Evolutionary conservation across 2,113 vertebrate genomes (phyloP), one percentile per base, ranked within the genome.

Genomic region (Callopanchax toddi): DNA sequence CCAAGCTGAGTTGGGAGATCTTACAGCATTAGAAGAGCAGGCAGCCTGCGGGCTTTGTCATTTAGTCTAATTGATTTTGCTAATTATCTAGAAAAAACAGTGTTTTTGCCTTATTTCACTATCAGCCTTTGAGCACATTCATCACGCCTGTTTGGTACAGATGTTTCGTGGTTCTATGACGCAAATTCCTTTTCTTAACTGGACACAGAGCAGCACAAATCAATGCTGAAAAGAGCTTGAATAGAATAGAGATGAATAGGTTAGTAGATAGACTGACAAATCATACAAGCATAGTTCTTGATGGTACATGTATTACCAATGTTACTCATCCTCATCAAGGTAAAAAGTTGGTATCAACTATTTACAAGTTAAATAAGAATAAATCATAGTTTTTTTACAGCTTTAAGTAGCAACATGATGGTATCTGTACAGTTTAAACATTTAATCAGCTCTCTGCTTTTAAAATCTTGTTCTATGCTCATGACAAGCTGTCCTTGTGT

Each of bases 161-260:
- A 68, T 52, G 36, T 22, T 69, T 1, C n/a, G 54, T 1, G 0
- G 18, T 45, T 21, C 0, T 61, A 49, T 29, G 48, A 71, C 8
- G 11, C 18, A 16, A 46, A 61, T 67, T 56, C 11, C 29, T 59
- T 20, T 59, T 62, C 55, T 21, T 15, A 42, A 15, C 53, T 46
- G 53, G 48, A 79, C 64, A 40, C 11, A 68, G 69, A 86, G 72
- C 29, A 87, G 84, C 79, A 67, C 58, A 82, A 79, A 81, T 76
- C 51, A 71, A 78, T 76, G 72, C 83, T 81, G 71, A 77, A 67
- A 64, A 21, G 23, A 55, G 23, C 44, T 83, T 66, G 50, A 63
- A 74, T 60, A 65, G 68, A 67, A 9, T 49, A 40, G 67, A 63
- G 74, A 22, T 21, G 29, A 9, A 4, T n/a, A n/a, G n/a, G n/a